These are phyloP conservation scores for Ctenicera cuprea DNA, from an alignment of 2,888 invertebrate genomes.

Conservation along the genomic window DNA sequence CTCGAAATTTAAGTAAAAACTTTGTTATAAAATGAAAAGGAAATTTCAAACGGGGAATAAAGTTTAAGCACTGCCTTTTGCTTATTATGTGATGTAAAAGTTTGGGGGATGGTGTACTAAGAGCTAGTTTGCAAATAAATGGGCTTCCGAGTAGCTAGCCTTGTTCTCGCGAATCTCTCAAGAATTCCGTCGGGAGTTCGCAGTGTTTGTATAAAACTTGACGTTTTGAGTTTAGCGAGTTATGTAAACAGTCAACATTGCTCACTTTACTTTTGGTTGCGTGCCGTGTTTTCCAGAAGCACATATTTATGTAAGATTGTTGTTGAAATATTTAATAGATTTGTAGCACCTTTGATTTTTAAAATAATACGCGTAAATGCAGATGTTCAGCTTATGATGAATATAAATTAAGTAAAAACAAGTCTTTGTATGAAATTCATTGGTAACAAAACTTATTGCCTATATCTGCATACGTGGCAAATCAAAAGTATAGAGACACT, in stretches of 20 bases:
- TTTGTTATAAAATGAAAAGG: conserved; percentile 54
- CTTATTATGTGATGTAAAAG: conserved; percentile 63
- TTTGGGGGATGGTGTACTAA: conserved; percentile 62
- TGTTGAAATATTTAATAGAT: conserved; percentile 14
- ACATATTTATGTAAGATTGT: conserved; percentile 31
- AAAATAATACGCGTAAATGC: neutral
- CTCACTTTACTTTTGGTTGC: conserved; percentile 48
- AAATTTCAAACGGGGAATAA: conserved; percentile 61
- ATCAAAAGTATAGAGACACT: too few species aligned
- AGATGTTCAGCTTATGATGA: too few species aligned
- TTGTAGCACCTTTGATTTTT: conserved; percentile 4
- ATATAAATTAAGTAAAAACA: too few species aligned
- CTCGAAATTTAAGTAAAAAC: conserved; percentile 51
- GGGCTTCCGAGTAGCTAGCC: conserved; percentile 63
- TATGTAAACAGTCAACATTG: conserved; percentile 54
- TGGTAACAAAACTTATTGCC: too few species aligned
- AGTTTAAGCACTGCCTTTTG: conserved; percentile 59
- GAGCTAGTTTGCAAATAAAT: conserved; percentile 66
- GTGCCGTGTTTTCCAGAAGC: conserved; percentile 15
- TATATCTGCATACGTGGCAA: too few species aligned
- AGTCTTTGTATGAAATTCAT: too few species aligned
- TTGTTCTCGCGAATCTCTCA: conserved; percentile 62
- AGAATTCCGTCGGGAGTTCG: conserved; percentile 59
- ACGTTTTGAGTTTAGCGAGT: conserved; percentile 57
- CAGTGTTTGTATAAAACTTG: conserved; percentile 60